phyloP scores from a whole-genome alignment of 1,140 invertebrate species.

The Hermetia illucens region DNA sequence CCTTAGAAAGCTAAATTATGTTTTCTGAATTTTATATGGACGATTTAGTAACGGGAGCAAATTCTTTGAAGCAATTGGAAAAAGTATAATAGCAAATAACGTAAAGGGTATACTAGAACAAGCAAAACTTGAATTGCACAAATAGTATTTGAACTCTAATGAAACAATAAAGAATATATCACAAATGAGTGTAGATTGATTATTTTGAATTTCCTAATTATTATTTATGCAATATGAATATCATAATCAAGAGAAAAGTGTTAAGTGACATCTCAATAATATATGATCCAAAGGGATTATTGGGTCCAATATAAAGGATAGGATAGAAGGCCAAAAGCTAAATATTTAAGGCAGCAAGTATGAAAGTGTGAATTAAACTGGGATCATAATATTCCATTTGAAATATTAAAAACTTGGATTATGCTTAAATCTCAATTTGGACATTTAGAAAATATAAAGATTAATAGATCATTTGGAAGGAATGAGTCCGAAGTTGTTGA shows the following conservation, averaged over 20 bases:
- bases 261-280: constrained; percentile 18
- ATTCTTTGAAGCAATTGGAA: constrained; percentile 10
- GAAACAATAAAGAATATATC: background rate
- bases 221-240: background rate
- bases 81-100: constrained; percentile 11
- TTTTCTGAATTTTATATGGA: constrained; percentile 32
- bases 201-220: constrained; percentile 11
- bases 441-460: constrained; percentile 11
- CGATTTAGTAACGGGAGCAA: constrained; percentile 26
- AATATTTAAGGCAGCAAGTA: constrained; percentile 21
- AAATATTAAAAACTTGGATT: constrained; percentile 12
- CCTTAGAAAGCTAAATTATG: constrained; percentile 13
- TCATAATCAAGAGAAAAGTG: constrained; percentile 22
- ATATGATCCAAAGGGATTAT: constrained; percentile 30
- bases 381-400: constrained; percentile 14
- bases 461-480: too few relatives aligned
- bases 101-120: constrained; percentile 9
- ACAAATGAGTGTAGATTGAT: constrained; percentile 6
- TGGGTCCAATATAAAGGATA: constrained; percentile 14
- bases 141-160: constrained; percentile 16
- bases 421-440: constrained; percentile 11
- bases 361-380: constrained; percentile 16
- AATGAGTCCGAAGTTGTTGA: constrained; percentile 7
- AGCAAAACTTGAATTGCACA: constrained; percentile 14
- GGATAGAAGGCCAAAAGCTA: constrained; percentile 14